Evolutionary conservation across 2,888 invertebrate genomes (phyloP).

Genomic region (Stenichneumon culpator): DNA sequence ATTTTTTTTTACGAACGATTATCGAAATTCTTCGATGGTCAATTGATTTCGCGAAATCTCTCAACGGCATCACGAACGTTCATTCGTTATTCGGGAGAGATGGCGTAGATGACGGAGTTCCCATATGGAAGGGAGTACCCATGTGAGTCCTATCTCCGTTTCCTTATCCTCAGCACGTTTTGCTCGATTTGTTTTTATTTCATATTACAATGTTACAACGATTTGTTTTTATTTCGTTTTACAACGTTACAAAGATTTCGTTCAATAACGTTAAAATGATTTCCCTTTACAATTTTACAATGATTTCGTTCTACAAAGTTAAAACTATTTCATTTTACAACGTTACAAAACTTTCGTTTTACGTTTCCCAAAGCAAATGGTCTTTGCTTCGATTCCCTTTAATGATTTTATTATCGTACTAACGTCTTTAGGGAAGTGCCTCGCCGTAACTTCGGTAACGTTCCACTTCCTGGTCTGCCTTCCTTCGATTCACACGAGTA

Average conservation of each 20-base stretch:
- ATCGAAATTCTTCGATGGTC: conserved; percentile 15
- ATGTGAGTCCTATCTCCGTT: conserved; percentile 38
- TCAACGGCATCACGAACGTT: conserved; percentile 9
- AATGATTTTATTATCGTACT: conserved; percentile 1
- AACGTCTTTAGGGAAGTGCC: conserved; percentile 27
- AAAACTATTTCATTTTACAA: not conserved
- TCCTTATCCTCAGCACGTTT: conserved; percentile 22
- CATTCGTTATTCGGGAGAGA: not conserved
- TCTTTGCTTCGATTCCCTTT: not conserved
- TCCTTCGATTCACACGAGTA: conserved; percentile 14
- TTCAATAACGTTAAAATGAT: no score
- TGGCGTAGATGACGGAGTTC: conserved; percentile 1
- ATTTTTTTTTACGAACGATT: conserved; percentile 42
- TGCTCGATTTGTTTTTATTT: not conserved
- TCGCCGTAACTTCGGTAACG: conserved; percentile 8
- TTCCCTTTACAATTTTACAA: not conserved
- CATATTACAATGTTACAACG: no score
- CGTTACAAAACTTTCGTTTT: not conserved
- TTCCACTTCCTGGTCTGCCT: not conserved
- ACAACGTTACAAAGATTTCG: not conserved
- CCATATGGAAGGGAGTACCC: conserved; percentile 3
- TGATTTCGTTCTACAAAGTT: not conserved
- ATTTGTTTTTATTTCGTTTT: not conserved
- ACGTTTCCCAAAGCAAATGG: not conserved
- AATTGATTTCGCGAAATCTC: not conserved